Conservation (phyloP, 2,797 vertebrate species). For the Pelobates cultripes region DNA sequence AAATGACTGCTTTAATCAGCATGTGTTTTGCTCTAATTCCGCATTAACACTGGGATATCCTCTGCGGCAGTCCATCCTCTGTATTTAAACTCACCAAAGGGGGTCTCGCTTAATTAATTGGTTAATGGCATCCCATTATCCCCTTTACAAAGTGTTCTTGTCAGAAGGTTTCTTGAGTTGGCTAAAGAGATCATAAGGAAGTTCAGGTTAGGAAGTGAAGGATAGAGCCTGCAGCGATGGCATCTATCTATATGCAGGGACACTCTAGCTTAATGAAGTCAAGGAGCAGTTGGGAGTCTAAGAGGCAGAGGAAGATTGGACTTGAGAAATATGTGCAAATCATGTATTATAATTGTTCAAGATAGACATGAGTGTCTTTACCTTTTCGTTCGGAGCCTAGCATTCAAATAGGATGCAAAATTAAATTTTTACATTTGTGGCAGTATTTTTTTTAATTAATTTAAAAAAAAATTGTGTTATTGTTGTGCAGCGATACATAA, state of each 20-base stretch:
- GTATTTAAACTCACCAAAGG: slow-evolving; percentile 52
- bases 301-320: neutral
- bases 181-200: slow-evolving; percentile 9
- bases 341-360: neutral
- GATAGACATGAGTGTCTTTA: neutral
- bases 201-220: neutral
- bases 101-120: slow-evolving; percentile 55
- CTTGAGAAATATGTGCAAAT: neutral
- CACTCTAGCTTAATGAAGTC: neutral
- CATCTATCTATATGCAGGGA: neutral
- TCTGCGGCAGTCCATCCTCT: slow-evolving; percentile 41
- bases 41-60: slow-evolving; percentile 55
- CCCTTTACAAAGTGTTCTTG: slow-evolving; percentile 30
- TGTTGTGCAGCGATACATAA: too few species aligned
- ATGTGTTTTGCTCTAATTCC: slow-evolving; percentile 50
- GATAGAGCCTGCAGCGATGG: neutral
- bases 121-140: slow-evolving; percentile 53
- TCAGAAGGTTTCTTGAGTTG: slow-evolving; percentile 5
- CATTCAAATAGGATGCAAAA: too few species aligned
- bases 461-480: too few species aligned
- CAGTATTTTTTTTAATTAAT: too few species aligned
- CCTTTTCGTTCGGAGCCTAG: too few species aligned
- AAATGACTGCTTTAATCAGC: slow-evolving; percentile 48
- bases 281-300: neutral
- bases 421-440: too few species aligned